Evolutionary conservation across 53 echinoderm and acorn worm species (phyloP).

Genomic region (Holothuria scabra): DNA sequence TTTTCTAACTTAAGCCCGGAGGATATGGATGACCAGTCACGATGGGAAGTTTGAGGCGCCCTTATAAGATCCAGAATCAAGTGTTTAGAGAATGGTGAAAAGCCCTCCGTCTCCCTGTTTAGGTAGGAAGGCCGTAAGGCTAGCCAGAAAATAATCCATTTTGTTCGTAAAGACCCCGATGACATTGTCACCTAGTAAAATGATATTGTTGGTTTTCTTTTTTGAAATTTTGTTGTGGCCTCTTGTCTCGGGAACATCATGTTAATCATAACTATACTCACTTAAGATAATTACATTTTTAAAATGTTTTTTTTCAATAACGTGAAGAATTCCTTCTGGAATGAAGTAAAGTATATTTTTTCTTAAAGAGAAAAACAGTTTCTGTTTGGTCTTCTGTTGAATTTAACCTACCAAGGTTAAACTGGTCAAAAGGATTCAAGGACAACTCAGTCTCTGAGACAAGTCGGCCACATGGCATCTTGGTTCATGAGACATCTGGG

Average conservation of each 20-base stretch:
- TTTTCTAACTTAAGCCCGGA: neutral
- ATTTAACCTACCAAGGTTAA: too few species aligned
- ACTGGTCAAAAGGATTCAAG: too few species aligned
- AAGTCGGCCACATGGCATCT: too few species aligned
- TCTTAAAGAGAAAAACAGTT: too few species aligned
- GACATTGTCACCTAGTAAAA: neutral
- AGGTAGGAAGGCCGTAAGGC: constrained; percentile 6
- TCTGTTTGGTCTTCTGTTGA: too few species aligned
- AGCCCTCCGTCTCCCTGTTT: neutral
- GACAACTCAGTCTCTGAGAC: too few species aligned
- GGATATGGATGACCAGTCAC: neutral
- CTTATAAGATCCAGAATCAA: neutral
- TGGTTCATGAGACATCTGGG: too few species aligned
- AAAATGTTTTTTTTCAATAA: too few species aligned
- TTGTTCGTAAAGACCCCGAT: constrained; percentile 2
- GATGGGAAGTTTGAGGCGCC: neutral
- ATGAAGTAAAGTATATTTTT: too few species aligned
- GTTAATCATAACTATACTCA: neutral
- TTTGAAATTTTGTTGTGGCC: neutral
- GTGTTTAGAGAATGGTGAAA: neutral
- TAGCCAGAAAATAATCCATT: neutral
- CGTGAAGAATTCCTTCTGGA: too few species aligned
- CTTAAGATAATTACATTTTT: too few species aligned
- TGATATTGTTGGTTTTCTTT: neutral
- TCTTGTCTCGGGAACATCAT: neutral